Conservation (phyloP, 2,113 vertebrate species). For the Neogobius melanostomus region DNA sequence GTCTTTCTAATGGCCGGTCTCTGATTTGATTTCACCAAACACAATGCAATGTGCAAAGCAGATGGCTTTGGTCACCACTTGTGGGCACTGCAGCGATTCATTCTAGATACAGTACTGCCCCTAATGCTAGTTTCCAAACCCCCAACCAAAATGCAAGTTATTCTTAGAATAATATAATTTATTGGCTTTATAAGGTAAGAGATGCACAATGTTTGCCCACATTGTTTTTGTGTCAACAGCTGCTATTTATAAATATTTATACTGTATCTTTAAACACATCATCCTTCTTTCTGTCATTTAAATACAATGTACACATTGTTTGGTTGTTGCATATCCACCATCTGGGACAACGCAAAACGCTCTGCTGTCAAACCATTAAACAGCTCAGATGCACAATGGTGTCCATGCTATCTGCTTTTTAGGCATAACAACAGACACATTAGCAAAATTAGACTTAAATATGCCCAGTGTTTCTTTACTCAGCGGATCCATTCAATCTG, state of each 20-base stretch:
- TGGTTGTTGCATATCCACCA: not conserved
- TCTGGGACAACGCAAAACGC: not conserved
- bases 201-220: not conserved
- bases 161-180: too few species aligned
- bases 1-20: too few species aligned
- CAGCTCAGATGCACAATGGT: not conserved
- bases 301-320: not conserved
- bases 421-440: constrained; percentile 21
- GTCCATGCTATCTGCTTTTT: constrained; percentile 29
- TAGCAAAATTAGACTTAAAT: constrained; percentile 36
- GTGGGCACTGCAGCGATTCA: too few species aligned
- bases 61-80: too few species aligned
- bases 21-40: too few species aligned
- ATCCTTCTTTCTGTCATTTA: not conserved
- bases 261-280: not conserved
- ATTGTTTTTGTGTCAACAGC: not conserved
- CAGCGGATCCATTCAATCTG: constrained; percentile 27
- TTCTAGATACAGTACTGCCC: too few species aligned
- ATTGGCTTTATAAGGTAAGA: not conserved
- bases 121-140: too few species aligned
- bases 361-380: constrained; percentile 10
- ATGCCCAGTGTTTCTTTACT: constrained; percentile 32
- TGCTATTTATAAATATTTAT: constrained; percentile 1
- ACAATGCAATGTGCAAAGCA: too few species aligned
- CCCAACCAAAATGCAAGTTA: too few species aligned